Evolutionary conservation across 2,888 invertebrate species (phyloP).

Genomic region (Lymantria dispar): DNA sequence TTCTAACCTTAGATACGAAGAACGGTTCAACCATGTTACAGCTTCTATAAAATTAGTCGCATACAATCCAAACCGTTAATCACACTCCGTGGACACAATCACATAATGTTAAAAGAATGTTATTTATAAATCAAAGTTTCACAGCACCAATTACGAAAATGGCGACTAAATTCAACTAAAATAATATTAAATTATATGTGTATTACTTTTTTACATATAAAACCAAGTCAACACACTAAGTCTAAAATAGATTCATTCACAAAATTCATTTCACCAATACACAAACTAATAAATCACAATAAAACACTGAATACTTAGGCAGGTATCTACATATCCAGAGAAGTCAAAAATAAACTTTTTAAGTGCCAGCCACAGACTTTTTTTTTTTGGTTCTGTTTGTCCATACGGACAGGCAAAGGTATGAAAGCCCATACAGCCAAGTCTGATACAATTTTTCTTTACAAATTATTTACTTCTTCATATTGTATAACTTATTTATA

Average conservation of each 20-base stretch:
- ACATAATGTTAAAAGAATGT: slow-evolving; percentile 11
- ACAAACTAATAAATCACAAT: slow-evolving; percentile 12
- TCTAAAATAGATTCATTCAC: slow-evolving; percentile 25
- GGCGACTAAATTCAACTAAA: slow-evolving; percentile 43
- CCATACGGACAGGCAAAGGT: no score
- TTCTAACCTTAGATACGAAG: slow-evolving; percentile 47
- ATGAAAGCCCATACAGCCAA: no score
- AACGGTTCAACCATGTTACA: slow-evolving; percentile 47
- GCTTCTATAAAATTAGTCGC: slow-evolving; percentile 25
- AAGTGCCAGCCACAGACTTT: no score
- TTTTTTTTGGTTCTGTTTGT: no score
- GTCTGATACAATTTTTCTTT: no score
- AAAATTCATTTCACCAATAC: slow-evolving; percentile 18
- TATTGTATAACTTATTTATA: no score
- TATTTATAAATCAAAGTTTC: slow-evolving; percentile 36
- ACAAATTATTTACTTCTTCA: no score
- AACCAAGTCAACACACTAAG: slow-evolving; percentile 11
- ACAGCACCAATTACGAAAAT: slow-evolving; percentile 49
- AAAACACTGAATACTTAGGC: neutral
- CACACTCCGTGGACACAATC: slow-evolving; percentile 19
- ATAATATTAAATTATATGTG: neutral
- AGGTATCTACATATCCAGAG: no score
- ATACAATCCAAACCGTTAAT: slow-evolving; percentile 14
- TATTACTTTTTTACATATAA: slow-evolving; percentile 17
- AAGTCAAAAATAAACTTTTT: no score